A percentile compares a stretch with the other conserved stretches of the same genome.
phyloP scores from a whole-genome alignment of 2,113 vertebrate species.

The Hoplias malabaricus region DNA sequence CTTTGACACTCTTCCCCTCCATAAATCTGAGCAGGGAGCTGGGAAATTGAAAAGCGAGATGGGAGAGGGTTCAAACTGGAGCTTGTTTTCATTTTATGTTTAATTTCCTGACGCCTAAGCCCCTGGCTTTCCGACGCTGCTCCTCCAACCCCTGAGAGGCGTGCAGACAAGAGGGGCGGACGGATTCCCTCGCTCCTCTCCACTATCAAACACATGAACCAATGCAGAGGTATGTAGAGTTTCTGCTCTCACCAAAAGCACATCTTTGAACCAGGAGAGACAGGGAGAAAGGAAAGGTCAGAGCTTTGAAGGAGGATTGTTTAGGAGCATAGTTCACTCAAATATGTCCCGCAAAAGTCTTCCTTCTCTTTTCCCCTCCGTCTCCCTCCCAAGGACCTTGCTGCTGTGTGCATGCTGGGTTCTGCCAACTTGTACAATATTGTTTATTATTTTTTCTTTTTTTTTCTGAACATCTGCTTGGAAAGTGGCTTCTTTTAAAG shows the following conservation, averaged over 20 bases:
- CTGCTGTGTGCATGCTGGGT: not conserved
- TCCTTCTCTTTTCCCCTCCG: not conserved
- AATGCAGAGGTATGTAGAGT: constrained; percentile 11
- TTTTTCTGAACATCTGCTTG: constrained; percentile 39
- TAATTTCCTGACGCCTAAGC: constrained; percentile 96
- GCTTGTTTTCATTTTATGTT: constrained; percentile 97
- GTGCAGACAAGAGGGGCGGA: constrained; percentile 46
- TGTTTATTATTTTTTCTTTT: not conserved
- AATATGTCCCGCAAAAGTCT: not conserved
- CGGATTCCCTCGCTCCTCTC: constrained; percentile 44
- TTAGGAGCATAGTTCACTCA: constrained; percentile 31
- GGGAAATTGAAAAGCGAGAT: constrained; percentile 81
- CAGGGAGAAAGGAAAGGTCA: constrained; percentile 8
- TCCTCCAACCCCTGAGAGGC: constrained; percentile 60
- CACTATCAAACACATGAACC: constrained; percentile 24
- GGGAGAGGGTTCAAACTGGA: constrained; percentile 78
- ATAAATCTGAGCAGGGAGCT: constrained; percentile 63
- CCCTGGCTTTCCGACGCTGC: constrained; percentile 79
- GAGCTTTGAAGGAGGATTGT: constrained; percentile 9
- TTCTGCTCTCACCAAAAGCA: constrained; percentile 30
- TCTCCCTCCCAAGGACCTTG: constrained; percentile 10
- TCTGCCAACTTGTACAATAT: constrained; percentile 10
- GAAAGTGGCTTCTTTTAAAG: constrained; percentile 60
- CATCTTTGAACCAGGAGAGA: constrained; percentile 26
- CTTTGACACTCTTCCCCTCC: constrained; percentile 15